These are phyloP conservation scores for Drosophila seguyi DNA, from an alignment of 1,140 invertebrate species.

Conservation along the genomic window DNA sequence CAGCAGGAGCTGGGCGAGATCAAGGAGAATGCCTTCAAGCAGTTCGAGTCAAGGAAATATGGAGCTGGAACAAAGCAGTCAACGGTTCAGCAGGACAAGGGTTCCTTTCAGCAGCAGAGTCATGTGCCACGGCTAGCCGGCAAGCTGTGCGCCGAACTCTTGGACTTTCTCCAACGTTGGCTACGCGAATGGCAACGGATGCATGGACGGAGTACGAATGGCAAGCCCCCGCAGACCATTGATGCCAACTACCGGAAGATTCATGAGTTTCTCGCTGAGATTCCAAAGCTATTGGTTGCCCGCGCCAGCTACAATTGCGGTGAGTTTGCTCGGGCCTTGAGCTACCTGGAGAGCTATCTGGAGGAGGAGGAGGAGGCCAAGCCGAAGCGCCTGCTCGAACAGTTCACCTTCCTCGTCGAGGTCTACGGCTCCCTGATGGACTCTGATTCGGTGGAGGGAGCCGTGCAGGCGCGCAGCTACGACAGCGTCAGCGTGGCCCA, in stretches of 20 bases:
- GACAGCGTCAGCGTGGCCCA: conserved; percentile 89
- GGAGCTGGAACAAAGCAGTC: conserved; percentile 24
- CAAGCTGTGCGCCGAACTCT: conserved; percentile 89
- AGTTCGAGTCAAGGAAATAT: conserved; percentile 63
- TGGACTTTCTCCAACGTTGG: conserved; percentile 92
- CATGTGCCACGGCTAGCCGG: conserved; percentile 80
- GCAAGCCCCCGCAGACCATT: conserved; percentile 52
- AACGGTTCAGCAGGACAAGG: neutral
- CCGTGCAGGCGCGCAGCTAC: conserved; percentile 88
- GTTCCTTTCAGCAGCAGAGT: conserved; percentile 4
- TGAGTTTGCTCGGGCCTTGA: conserved; percentile 90
- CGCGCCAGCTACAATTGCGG: conserved; percentile 90
- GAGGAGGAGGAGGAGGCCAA: conserved; percentile 83
- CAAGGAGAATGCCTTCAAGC: conserved; percentile 45
- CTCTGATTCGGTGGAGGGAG: conserved; percentile 91
- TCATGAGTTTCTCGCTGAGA: conserved; percentile 86
- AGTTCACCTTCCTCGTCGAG: conserved; percentile 88
- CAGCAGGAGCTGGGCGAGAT: conserved; percentile 15
- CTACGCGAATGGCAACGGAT: conserved; percentile 87
- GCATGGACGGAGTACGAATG: conserved; percentile 53
- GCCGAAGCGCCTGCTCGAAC: conserved; percentile 87
- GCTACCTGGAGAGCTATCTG: conserved; percentile 91
- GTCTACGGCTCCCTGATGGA: conserved; percentile 92
- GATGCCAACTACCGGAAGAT: conserved; percentile 82
- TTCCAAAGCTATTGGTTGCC: conserved; percentile 89